Evolutionary conservation across 2,888 invertebrate genomes (phyloP).

Genomic region (Yponomeuta plumbellus): DNA sequence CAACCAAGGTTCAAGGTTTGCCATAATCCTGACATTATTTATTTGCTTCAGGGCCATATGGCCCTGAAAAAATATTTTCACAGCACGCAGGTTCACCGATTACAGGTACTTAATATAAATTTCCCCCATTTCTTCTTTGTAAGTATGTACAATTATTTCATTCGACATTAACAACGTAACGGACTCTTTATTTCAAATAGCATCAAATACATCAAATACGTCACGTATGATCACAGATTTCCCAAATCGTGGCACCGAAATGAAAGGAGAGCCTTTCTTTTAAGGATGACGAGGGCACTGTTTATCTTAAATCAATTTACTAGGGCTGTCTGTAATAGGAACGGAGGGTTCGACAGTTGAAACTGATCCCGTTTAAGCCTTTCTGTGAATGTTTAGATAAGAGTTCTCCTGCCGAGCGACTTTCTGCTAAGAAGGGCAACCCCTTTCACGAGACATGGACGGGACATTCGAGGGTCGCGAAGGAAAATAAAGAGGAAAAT

Average conservation of each 20-base stretch:
- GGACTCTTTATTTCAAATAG: background rate
- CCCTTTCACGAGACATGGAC: conserved; percentile 15
- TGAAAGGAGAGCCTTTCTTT: conserved; percentile 23
- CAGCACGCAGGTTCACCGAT: too few species aligned
- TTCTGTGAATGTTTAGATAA: conserved; percentile 51
- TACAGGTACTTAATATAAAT: too few species aligned
- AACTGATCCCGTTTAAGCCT: conserved; percentile 45
- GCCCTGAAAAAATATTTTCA: too few species aligned
- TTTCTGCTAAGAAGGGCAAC: conserved; percentile 17
- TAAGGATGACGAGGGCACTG: conserved; percentile 32
- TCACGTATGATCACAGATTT: conserved; percentile 6
- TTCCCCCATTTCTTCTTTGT: too few species aligned
- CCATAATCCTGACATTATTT: too few species aligned
- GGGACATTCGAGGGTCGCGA: background rate
- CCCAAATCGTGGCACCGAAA: conserved; percentile 6
- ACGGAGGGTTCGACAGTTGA: conserved; percentile 33
- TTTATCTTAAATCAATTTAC: conserved; percentile 35
- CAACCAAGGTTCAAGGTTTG: too few species aligned
- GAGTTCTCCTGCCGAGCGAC: conserved; percentile 24
- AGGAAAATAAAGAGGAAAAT: background rate
- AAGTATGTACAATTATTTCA: too few species aligned
- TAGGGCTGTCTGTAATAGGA: conserved; percentile 30
- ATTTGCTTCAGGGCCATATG: too few species aligned
- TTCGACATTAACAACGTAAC: too few species aligned
- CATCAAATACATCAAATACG: background rate